A percentile compares a stretch with the other conserved stretches of the same genome.
These are phyloP conservation scores for Diorhabda carinulata DNA, from an alignment of 1,140 invertebrate genomes.

Conservation along the genomic window DNA sequence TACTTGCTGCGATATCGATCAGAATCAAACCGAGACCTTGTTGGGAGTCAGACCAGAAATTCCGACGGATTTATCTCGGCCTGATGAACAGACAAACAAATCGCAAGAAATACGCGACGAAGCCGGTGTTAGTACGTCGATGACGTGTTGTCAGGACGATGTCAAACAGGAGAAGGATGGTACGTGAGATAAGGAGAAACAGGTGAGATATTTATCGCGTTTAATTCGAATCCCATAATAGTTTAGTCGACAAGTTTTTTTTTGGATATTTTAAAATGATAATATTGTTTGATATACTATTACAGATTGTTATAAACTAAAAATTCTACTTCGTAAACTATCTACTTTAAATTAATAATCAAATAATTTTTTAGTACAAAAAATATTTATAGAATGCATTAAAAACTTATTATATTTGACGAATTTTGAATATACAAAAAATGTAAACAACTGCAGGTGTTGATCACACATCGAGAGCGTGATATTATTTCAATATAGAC, in stretches of 20 bases:
- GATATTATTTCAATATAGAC: too few relatives aligned
- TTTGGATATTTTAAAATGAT: neutral
- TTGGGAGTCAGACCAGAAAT: neutral
- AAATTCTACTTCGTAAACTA: neutral
- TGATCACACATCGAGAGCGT: too few relatives aligned
- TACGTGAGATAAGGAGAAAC: slow-evolving; percentile 46
- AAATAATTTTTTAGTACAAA: neutral
- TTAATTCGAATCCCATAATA: neutral
- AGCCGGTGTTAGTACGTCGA: neutral
- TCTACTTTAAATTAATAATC: neutral
- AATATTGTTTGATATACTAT: neutral
- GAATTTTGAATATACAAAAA: too few relatives aligned
- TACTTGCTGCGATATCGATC: slow-evolving; percentile 48
- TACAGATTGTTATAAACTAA: neutral
- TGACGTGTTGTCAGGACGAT: slow-evolving; percentile 20
- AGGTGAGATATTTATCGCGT: slow-evolving; percentile 14
- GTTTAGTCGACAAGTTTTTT: neutral
- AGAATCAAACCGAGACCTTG: slow-evolving; percentile 30
- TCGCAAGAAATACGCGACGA: slow-evolving; percentile 19
- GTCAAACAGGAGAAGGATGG: slow-evolving; percentile 44
- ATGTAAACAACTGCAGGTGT: too few relatives aligned
- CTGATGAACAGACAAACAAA: slow-evolving; percentile 14
- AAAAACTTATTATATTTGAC: too few relatives aligned
- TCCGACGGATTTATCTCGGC: slow-evolving; percentile 17
- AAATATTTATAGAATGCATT: neutral